Evolutionary conservation across 2,888 invertebrate genomes (phyloP), one percentile per base, ranked within the genome.

Genomic region (Deladenus siricidicola): DNA sequence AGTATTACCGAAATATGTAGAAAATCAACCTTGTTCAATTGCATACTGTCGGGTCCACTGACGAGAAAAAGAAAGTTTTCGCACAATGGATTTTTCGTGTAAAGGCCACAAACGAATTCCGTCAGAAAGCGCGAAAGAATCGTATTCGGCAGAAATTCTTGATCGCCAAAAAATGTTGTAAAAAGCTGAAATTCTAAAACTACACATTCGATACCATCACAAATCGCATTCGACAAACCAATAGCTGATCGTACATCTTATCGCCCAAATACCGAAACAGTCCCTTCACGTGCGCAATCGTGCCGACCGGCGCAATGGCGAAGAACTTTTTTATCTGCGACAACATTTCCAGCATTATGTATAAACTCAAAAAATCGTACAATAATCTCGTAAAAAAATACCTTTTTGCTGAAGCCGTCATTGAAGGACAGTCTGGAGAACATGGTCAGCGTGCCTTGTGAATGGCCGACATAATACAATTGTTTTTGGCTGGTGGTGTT

Each of bases 401-500:
- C 63, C 56, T 74, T 74, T 34, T 58, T 44, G 19, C 62, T 60
- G 45, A 73, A 68, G 19, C 62, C 63, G 2, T 58, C 63, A 26
- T 70, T 66, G 42, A 63, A 56, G 34, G 71, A 64, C 62, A 72
- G 66, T 54, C 70, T 68, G 2, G 72, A 67, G 55, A 75, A 75
- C 75, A 75, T 74, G 42, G 72, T 75, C 23, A 76, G 60, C 0
- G 76, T 66, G 47, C 73, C 74, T 86, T 91, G 90, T 0, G 90
- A 91, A 80, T 91, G 90, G 0, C 91, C 92, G 42, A 90, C 82
- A 79, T 90, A 92, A 71, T 85, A 84, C 0, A 90, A 73, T 54
- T 85, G 81, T 0, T 83, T 67, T 30, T 83, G 81, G 0, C 84
- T 83, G 0, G 88, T 87, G 1, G 66, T 70, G 3, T 82, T 79